These are phyloP conservation scores for Adela reaumurella DNA, from an alignment of 2,888 invertebrate genomes.

Conservation along the genomic window DNA sequence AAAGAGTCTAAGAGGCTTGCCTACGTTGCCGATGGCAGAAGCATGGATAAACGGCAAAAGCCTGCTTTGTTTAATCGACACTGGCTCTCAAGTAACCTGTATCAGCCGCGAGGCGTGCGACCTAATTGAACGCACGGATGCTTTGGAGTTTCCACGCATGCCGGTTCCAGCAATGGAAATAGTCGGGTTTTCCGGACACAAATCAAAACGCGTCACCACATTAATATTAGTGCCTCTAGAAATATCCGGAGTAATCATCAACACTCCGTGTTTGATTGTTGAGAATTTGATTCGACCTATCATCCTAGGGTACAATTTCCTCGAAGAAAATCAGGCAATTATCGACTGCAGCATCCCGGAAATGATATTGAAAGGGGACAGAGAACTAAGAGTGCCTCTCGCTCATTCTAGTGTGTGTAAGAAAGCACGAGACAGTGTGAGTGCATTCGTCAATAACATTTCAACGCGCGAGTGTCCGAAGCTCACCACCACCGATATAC, in stretches of 20 bases:
- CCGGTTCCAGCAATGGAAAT: background rate
- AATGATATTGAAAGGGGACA: background rate
- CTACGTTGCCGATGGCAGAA: background rate
- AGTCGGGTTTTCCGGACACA: background rate
- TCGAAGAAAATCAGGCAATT: background rate
- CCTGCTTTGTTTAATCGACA: background rate
- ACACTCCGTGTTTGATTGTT: background rate
- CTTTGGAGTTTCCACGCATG: too few relatives aligned
- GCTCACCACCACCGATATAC: too few relatives aligned
- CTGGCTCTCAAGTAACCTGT: slow-evolving; percentile 1
- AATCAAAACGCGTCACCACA: background rate
- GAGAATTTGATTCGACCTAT: background rate
- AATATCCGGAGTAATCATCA: background rate
- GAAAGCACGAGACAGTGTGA: too few relatives aligned
- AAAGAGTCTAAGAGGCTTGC: background rate
- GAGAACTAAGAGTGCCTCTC: background rate
- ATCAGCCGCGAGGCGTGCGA: background rate
- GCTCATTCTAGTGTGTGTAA: too few relatives aligned
- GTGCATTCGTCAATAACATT: too few relatives aligned
- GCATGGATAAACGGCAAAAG: background rate
- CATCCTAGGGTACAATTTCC: slow-evolving; percentile 1
- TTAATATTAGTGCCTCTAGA: background rate
- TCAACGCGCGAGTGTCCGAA: too few relatives aligned
- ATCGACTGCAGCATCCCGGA: background rate
- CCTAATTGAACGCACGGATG: background rate